A percentile compares a stretch with the other conserved stretches of the same genome.
These are phyloP conservation scores for Lepidotrigona ventralis DNA, from an alignment of 1,140 invertebrate genomes.

Conservation along the genomic window DNA sequence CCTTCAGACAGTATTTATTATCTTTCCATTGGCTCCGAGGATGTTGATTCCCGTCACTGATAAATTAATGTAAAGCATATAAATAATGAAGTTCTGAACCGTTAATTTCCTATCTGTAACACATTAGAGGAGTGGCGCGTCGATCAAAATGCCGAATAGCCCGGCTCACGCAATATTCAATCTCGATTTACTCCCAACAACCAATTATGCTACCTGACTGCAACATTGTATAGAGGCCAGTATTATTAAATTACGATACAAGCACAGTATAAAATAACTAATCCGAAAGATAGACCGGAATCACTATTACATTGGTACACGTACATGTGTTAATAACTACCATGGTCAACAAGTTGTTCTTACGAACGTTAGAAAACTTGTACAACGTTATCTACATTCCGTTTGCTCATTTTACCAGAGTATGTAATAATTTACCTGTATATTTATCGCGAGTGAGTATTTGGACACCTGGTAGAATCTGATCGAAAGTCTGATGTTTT, in stretches of 20 bases:
- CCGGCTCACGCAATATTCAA: neutral
- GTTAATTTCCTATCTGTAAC: slow-evolving; percentile 11
- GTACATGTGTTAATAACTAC: neutral
- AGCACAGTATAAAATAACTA: neutral
- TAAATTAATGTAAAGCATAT: neutral
- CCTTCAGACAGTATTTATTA: neutral
- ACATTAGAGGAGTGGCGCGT: neutral
- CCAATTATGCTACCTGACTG: neutral
- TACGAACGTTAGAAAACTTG: neutral
- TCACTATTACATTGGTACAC: too few species aligned
- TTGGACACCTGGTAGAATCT: neutral
- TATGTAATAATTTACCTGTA: neutral
- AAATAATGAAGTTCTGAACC: neutral
- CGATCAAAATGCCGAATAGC: neutral
- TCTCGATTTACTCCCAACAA: slow-evolving; percentile 6
- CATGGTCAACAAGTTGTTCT: neutral
- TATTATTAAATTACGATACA: neutral
- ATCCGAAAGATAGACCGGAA: neutral
- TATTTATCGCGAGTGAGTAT: neutral
- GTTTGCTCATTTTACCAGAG: neutral
- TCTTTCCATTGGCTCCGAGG: neutral
- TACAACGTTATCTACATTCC: neutral
- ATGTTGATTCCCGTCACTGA: neutral
- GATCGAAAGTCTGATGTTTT: too few species aligned
- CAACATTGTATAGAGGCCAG: neutral